Evolutionary conservation across 1,140 invertebrate genomes (phyloP), one percentile per base, ranked within the genome.

Genomic region (Carposina sasakii): DNA sequence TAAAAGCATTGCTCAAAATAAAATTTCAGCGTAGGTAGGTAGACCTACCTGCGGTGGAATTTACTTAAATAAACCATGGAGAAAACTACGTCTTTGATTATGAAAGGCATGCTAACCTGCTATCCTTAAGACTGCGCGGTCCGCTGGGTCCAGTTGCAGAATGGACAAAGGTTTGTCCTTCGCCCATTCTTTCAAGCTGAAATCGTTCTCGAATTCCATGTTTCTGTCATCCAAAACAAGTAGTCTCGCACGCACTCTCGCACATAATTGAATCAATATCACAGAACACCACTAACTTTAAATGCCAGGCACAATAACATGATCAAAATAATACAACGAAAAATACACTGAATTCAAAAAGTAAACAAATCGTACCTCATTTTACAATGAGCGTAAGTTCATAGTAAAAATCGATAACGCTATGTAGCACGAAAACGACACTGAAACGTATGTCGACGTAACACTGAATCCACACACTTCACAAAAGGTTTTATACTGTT

Each of bases 121-220:
- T 87, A 98, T 98, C 69, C 95, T 90, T 26, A 98, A 89, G 20
- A 99, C 96, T 55, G 96, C 96, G 76, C 96, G 88, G 88, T 98
- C 94, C 60, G 95, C 95, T 65, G 94, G 92, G 89, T 97, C 95
- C 71, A 99, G 88, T 85, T 98, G 96, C 36, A 98, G 89, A 75
- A 98, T 96, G 82, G 95, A 95, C 66, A 99, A 89, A 57, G 97
- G 96, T 86, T 97, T 96, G 85, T 97, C 94, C 88, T 94, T 94
- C 62, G 94, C 94, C 96, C 96, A 97, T 89, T 97, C 95, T 86
- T 96, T 94, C 79, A 97, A 89, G 76, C 93, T 94, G 68, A 90
- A 91, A 76, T 93, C 92, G 68, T 91, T 89, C 75, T 93, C 91
- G 81, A 92, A 94, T 88, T 93, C 92, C 93, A 94, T 93, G 63